Evolutionary conservation across 2,888 invertebrate genomes (phyloP).

Genomic region (Lacanobia wlatinum): DNA sequence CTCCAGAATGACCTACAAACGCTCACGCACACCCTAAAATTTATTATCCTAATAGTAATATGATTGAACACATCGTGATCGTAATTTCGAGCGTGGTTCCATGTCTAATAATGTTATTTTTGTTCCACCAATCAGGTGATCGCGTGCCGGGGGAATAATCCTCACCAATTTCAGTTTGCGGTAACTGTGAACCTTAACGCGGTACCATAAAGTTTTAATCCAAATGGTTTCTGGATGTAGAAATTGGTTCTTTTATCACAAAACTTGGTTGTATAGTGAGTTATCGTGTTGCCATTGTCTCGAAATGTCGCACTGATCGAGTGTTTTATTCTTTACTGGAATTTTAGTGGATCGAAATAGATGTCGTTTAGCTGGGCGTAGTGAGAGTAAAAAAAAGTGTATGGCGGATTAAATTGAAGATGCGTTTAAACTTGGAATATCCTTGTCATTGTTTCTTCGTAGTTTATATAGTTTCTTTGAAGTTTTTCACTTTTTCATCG

Average conservation of each 20-base stretch:
- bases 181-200: conserved; percentile 59
- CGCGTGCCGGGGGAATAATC: conserved; percentile 75
- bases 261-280: conserved; percentile 74
- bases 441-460: background rate
- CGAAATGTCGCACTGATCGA: conserved; percentile 75
- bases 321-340: conserved; percentile 75
- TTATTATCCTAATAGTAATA: conserved; percentile 77
- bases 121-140: conserved; percentile 78
- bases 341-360: conserved; percentile 70
- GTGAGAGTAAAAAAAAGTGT: conserved; percentile 36
- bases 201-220: conserved; percentile 62
- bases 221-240: conserved; percentile 33
- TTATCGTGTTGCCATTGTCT: conserved; percentile 75
- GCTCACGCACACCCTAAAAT: conserved; percentile 73
- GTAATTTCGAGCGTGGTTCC: conserved; percentile 76
- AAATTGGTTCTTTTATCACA: conserved; percentile 65
- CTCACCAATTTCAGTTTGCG: conserved; percentile 53
- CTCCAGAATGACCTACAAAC: conserved; percentile 64
- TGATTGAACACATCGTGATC: conserved; percentile 78
- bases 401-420: conserved; percentile 8
- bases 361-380: conserved; percentile 62
- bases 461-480: too few relatives aligned
- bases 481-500: background rate
- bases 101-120: conserved; percentile 83
- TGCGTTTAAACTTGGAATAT: background rate